These are phyloP conservation scores for Gerris lacustris DNA, from an alignment of 2,888 invertebrate genomes.

Conservation along the genomic window DNA sequence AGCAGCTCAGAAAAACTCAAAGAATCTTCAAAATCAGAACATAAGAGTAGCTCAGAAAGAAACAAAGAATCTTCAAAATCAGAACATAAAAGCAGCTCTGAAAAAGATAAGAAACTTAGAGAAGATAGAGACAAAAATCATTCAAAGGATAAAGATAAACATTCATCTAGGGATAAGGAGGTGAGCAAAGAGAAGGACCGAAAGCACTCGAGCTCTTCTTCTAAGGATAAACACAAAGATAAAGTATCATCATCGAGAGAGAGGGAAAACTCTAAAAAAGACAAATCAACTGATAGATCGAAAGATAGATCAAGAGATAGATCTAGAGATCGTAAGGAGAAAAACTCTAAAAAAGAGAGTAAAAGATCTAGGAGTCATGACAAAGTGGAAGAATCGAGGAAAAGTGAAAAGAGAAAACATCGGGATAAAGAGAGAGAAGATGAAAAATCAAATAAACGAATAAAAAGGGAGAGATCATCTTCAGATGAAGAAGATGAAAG, in stretches of 20 bases:
- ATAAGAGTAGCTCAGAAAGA: constrained; percentile 21
- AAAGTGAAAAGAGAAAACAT: constrained; percentile 30
- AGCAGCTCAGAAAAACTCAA: constrained; percentile 23
- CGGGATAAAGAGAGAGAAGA: constrained; percentile 29
- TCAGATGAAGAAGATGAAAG: constrained; percentile 36
- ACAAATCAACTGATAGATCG: not conserved
- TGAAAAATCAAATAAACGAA: constrained; percentile 21
- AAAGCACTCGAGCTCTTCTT: constrained; percentile 20
- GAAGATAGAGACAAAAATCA: constrained; percentile 18
- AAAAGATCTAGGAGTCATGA: constrained; percentile 25
- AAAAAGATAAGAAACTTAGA: not conserved
- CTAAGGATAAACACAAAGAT: constrained; percentile 22
- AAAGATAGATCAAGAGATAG: not conserved
- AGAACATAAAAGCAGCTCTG: not conserved
- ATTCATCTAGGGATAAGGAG: constrained; percentile 24
- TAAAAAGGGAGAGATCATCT: constrained; percentile 36
- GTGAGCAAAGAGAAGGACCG: constrained; percentile 25
- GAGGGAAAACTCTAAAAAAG: not conserved
- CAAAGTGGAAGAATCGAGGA: constrained; percentile 35
- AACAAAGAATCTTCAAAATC: not conserved
- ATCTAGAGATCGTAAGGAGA: constrained; percentile 18
- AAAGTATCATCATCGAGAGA: constrained; percentile 9
- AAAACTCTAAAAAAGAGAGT: constrained; percentile 28
- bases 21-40: constrained; percentile 28
- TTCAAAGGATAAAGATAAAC: constrained; percentile 8